Conservation (phyloP, 2,888 invertebrate species). For the Heliconius cydno region DNA sequence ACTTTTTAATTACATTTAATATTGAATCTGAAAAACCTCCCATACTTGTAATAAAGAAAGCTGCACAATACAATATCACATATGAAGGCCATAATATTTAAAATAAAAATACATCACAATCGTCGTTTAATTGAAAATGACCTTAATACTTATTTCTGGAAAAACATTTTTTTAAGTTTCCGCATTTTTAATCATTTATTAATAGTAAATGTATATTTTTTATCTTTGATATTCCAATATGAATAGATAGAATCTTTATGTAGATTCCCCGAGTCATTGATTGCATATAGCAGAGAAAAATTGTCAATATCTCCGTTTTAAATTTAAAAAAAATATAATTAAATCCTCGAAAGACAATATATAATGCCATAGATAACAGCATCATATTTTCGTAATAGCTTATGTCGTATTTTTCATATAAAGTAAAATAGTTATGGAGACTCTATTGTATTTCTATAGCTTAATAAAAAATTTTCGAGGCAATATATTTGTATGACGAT, state of each 20-base stretch:
- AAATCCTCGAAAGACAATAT: neutral
- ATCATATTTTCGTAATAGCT: no score
- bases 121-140: constrained; percentile 3
- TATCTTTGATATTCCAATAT: neutral
- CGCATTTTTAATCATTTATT: constrained; percentile 17
- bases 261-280: neutral
- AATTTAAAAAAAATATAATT: neutral
- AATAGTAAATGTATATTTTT: neutral
- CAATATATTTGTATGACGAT: neutral
- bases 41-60: neutral
- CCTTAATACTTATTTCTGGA: constrained; percentile 22
- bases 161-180: neutral
- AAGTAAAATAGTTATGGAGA: neutral
- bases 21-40: neutral
- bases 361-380: neutral
- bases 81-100: neutral
- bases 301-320: neutral
- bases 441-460: neutral
- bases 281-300: neutral
- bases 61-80: neutral
- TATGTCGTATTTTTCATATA: no score
- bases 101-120: neutral
- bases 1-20: neutral
- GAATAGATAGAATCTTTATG: neutral
- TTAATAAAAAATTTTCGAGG: neutral